phyloP scores from a whole-genome alignment of 2,797 vertebrate species.

The Melanotaenia boesemani region DNA sequence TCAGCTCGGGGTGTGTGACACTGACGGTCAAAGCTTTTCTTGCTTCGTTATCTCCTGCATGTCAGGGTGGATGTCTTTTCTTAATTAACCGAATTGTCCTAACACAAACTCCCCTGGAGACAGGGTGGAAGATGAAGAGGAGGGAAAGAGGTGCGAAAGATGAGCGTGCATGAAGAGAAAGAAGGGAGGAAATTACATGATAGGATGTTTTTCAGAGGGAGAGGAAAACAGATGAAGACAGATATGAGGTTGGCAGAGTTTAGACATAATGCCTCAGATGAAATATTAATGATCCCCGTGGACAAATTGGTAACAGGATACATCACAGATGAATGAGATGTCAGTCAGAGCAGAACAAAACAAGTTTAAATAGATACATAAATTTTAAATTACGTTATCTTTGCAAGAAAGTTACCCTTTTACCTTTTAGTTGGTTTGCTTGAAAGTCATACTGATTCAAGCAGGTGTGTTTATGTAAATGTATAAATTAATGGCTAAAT shows the following conservation, averaged over 20 bases:
- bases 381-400: not conserved
- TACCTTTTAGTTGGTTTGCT: not conserved
- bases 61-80: slow-evolving; percentile 48
- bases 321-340: slow-evolving; percentile 19
- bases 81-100: slow-evolving; percentile 66
- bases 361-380: slow-evolving; percentile 5
- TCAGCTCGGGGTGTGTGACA: slow-evolving; percentile 18
- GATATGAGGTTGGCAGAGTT: slow-evolving; percentile 21
- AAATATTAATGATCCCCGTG: slow-evolving; percentile 49
- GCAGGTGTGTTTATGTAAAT: too few relatives aligned
- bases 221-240: slow-evolving; percentile 20
- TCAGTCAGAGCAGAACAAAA: slow-evolving; percentile 17
- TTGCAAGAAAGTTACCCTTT: not conserved
- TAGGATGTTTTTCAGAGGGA: slow-evolving; percentile 21
- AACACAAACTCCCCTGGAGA: slow-evolving; percentile 35
- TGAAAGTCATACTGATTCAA: too few relatives aligned
- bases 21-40: not conserved
- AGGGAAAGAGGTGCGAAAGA: slow-evolving; percentile 28
- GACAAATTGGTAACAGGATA: slow-evolving; percentile 37
- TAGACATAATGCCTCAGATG: slow-evolving; percentile 48
- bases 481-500: too few relatives aligned
- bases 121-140: slow-evolving; percentile 4
- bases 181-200: slow-evolving; percentile 36
- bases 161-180: slow-evolving; percentile 1
- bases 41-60: slow-evolving; percentile 12